Conservation (phyloP, 2,113 vertebrate species). For the Chaetura pelagica region DNA sequence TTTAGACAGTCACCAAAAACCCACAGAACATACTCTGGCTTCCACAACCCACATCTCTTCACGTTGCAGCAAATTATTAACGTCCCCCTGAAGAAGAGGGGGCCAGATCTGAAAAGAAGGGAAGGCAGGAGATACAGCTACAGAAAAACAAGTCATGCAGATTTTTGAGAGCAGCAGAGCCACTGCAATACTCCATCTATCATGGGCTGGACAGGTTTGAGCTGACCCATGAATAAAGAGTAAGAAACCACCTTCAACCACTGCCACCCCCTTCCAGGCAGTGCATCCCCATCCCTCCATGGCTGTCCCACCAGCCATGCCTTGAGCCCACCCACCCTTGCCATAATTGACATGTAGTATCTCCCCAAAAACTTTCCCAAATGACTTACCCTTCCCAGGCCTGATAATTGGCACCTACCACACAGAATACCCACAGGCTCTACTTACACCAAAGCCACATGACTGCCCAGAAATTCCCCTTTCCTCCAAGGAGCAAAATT, state of each 20-base stretch:
- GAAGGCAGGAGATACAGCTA: too few species aligned
- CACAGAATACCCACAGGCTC: neutral
- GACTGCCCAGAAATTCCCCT: neutral
- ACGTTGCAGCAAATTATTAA: neutral
- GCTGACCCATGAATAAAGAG: neutral
- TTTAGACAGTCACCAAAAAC: neutral
- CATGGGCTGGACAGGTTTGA: neutral
- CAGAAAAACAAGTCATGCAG: neutral
- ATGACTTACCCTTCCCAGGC: neutral
- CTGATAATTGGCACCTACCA: neutral
- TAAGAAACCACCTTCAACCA: neutral
- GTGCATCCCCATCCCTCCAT: neutral
- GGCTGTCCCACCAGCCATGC: neutral
- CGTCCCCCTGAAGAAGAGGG: accelerated
- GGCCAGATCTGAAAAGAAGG: neutral
- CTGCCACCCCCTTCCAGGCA: neutral
- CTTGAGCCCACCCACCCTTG: neutral
- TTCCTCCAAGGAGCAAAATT: neutral
- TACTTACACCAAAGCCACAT: neutral
- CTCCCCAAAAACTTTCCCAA: neutral
- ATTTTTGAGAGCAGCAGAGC: neutral
- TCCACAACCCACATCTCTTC: neutral
- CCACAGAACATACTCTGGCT: neutral
- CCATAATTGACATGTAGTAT: neutral
- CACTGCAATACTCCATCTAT: too few species aligned